A percentile compares a stretch with the other conserved stretches of the same genome.
Evolutionary conservation across 1,140 invertebrate species (phyloP).

Genomic region (Anagrus nilaparvatae): DNA sequence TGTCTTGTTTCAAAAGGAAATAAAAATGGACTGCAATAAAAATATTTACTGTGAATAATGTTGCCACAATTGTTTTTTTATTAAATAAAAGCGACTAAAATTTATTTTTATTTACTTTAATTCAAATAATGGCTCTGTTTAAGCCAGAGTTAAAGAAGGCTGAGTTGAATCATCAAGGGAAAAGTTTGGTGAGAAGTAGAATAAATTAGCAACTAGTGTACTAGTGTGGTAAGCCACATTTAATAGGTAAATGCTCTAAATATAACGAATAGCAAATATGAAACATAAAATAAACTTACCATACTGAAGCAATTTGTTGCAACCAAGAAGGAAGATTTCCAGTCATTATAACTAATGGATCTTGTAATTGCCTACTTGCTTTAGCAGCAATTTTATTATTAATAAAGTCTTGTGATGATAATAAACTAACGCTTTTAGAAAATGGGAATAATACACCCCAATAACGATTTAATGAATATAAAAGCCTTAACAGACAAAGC

Average conservation of each 20-base stretch:
- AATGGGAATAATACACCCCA: conserved; percentile 77
- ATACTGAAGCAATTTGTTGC: conserved; percentile 84
- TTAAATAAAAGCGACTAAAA: too few relatives aligned
- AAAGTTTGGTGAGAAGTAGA: too few relatives aligned
- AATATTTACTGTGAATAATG: neutral
- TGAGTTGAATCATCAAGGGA: too few relatives aligned
- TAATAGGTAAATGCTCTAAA: too few relatives aligned
- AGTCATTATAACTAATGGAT: conserved; percentile 95
- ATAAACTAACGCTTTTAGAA: conserved; percentile 49
- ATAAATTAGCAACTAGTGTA: too few relatives aligned
- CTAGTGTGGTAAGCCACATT: too few relatives aligned
- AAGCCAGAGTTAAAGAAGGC: too few relatives aligned
- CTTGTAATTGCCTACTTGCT: conserved; percentile 91
- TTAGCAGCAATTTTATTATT: conserved; percentile 86
- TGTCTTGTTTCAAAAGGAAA: conserved; percentile 95
- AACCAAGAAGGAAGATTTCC: conserved; percentile 93
- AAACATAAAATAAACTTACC: conserved; percentile 52
- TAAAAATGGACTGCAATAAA: conserved; percentile 68
- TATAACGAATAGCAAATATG: conserved; percentile 11
- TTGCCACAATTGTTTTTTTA: neutral
- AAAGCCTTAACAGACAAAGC: conserved; percentile 78
- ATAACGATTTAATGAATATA: conserved; percentile 84
- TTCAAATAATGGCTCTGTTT: conserved; percentile 1
- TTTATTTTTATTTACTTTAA: neutral
- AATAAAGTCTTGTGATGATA: conserved; percentile 49